Evolutionary conservation across 2,113 vertebrate species (phyloP), one percentile per base, ranked within the genome.

Genomic region (Phyllostomus discolor): DNA sequence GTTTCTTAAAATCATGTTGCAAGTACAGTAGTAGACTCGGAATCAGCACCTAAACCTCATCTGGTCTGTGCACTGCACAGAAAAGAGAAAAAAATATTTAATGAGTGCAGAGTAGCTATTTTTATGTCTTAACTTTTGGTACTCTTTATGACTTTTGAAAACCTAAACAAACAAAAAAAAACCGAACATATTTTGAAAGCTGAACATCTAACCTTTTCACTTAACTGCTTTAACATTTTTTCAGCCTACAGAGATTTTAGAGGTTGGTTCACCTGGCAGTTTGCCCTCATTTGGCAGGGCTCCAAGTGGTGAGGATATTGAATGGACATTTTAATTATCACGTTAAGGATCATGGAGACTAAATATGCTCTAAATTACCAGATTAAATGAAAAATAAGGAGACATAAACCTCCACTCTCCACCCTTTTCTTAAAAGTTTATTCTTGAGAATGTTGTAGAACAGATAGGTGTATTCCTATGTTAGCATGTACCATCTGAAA

Each of bases 371-470:
- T 11, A 91, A 33, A 48, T 69, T 79, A 62, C 28, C 79, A 48
- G 16, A 15, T 73, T 87, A 33, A 72, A 66, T 76, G 57, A 70
- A 89, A 93, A 91, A 87, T 59, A 26, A 75, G 66, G 64, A 90
- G 50, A 24, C 12, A 7, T 79, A 79, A 57, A 50, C 64, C 16
- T 12, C 6, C 54, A 52, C 33, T 35, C 78, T 52, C 6, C 1
- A 15, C 4, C 5, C 64, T 20, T 52, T n/a, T 78, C 75, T 89
- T 97, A n/a, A 69, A 95, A 91, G 69, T 95, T 73, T 35, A 70
- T 95, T 96, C 80, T 95, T 91, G 41, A 92, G 93, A 90, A 95
- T 75, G 50, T 66, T 81, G 24, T 17, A 52, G 33, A 76, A 69
- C 33, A 70, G n/a, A n/a, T 94, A 52, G 78, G 7, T 82, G 20